A percentile compares a stretch with the other conserved stretches of the same genome.
These are phyloP conservation scores for Aurelia sp. DNA, from an alignment of 30 jellyfish, hydroid and myxozoan species.

Conservation along the genomic window DNA sequence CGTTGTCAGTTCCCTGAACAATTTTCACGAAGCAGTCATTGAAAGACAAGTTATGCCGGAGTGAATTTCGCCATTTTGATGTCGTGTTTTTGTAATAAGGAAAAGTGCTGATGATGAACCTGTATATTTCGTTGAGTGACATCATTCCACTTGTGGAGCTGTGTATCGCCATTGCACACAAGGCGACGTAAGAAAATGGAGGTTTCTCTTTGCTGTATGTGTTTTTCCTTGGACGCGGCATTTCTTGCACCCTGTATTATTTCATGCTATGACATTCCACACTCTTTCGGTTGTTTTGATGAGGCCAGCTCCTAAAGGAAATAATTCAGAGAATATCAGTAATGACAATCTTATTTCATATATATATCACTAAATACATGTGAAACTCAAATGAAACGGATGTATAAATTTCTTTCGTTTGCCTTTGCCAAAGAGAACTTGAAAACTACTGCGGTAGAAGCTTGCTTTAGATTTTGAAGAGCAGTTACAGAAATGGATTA, in stretches of 20 bases:
- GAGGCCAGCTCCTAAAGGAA: no score
- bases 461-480: no score
- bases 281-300: no score
- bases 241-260: neutral
- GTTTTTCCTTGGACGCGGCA: conserved; percentile 99
- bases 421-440: no score
- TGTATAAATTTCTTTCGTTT: no score
- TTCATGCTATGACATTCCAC: no score
- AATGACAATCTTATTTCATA: no score
- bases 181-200: conserved; percentile 95
- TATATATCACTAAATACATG: no score
- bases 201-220: conserved; percentile 95
- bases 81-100: conserved; percentile 88
- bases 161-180: conserved; percentile 99
- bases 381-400: no score
- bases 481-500: no score
- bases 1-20: conserved; percentile 81
- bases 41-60: conserved; percentile 93
- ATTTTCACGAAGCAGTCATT: conserved; percentile 97
- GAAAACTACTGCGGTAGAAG: no score
- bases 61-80: conserved; percentile 94
- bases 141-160: conserved; percentile 89
- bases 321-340: no score
- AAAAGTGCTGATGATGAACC: conserved; percentile 75
- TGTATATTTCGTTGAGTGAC: conserved; percentile 90